Conservation (phyloP, 1,140 invertebrate species). For the Chironomus tepperi region DNA sequence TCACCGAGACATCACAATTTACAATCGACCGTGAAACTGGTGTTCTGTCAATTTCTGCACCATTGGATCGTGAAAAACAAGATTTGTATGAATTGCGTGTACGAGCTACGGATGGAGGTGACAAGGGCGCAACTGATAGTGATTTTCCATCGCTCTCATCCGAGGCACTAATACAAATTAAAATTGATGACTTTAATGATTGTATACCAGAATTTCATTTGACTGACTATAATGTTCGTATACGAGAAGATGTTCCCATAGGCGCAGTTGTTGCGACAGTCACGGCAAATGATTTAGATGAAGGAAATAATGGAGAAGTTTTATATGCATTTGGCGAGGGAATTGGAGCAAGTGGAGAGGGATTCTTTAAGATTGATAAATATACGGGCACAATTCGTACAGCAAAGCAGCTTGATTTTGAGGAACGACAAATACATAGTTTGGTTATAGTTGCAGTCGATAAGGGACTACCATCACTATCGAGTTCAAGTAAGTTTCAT, state of each 20-base stretch:
- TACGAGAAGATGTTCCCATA: slow-evolving; percentile 82
- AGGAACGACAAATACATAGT: slow-evolving; percentile 79
- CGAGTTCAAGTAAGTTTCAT: slow-evolving; percentile 28
- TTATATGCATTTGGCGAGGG: slow-evolving; percentile 63
- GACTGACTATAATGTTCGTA: slow-evolving; percentile 65
- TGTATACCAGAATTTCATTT: slow-evolving; percentile 75
- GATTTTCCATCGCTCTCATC: slow-evolving; percentile 52
- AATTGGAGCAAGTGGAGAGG: slow-evolving; percentile 42
- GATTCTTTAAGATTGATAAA: slow-evolving; percentile 65
- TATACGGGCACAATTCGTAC: slow-evolving; percentile 77
- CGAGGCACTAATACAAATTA: slow-evolving; percentile 67
- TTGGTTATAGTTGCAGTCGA: slow-evolving; percentile 75
- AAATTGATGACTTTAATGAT: slow-evolving; percentile 86
- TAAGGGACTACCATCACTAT: slow-evolving; percentile 61
- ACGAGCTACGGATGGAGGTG: slow-evolving; percentile 65
- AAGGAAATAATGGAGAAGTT: slow-evolving; percentile 67
- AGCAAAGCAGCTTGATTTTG: slow-evolving; percentile 68
- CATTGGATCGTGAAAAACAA: slow-evolving; percentile 75
- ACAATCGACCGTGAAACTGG: slow-evolving; percentile 68
- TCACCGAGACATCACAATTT: slow-evolving; percentile 77
- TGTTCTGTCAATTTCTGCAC: slow-evolving; percentile 60
- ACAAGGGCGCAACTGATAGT: slow-evolving; percentile 40
- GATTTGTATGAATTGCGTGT: slow-evolving; percentile 76
- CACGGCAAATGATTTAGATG: slow-evolving; percentile 79
- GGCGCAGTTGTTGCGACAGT: slow-evolving; percentile 78